phyloP scores from a whole-genome alignment of 2,888 invertebrate species.

The Stegophylla sp. region DNA sequence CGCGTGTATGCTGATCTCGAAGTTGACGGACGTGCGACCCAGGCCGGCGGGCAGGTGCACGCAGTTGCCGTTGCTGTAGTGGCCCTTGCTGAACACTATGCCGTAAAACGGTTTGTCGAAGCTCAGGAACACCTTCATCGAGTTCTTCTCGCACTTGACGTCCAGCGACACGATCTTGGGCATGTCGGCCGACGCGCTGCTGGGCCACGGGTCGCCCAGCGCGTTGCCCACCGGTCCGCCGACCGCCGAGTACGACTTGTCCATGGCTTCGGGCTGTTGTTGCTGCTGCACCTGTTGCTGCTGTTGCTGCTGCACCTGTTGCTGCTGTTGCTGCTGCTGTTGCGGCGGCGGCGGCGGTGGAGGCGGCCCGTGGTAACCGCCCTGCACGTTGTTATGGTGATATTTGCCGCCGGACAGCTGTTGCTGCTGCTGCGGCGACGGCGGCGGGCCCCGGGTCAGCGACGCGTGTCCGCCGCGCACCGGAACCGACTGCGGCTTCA shows the following conservation, averaged over 20 bases:
- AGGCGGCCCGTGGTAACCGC: conserved; percentile 57
- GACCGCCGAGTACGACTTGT: conserved; percentile 65
- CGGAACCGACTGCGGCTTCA: conserved; percentile 60
- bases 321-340: conserved; percentile 69
- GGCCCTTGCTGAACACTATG: conserved; percentile 93
- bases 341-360: conserved; percentile 74
- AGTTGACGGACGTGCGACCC: conserved; percentile 84
- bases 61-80: conserved; percentile 90
- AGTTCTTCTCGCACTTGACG: conserved; percentile 91
- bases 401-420: conserved; percentile 55
- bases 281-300: conserved; percentile 65
- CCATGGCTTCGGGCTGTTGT: conserved; percentile 71
- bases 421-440: conserved; percentile 61
- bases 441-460: conserved; percentile 60
- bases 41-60: conserved; percentile 88
- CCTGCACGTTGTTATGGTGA: conserved; percentile 61
- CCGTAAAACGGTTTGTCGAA: conserved; percentile 94
- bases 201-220: conserved; percentile 81
- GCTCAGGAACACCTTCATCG: conserved; percentile 92
- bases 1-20: conserved; percentile 88
- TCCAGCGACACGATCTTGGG: conserved; percentile 91
- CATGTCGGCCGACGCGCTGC: conserved; percentile 80
- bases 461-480: conserved; percentile 59
- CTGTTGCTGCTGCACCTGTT: conserved; percentile 63
- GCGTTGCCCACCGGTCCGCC: conserved; percentile 61